Percentiles rank a stretch among this genome's conserved stretches.
These are phyloP conservation scores for Andricus grossulariae DNA, from an alignment of 1,140 invertebrate genomes.

Conservation along the genomic window DNA sequence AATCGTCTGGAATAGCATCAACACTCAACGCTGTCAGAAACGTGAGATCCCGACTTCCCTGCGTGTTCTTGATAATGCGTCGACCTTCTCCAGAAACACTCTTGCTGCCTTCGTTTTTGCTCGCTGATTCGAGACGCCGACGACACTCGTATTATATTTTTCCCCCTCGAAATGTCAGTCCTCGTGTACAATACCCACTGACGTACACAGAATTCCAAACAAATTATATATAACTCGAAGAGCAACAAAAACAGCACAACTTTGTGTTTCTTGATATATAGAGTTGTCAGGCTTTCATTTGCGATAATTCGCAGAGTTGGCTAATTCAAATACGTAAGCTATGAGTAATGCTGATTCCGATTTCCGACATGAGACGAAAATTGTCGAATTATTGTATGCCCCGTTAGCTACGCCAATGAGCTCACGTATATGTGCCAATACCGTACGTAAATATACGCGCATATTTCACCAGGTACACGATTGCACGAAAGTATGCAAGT, in stretches of 20 bases:
- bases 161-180: background rate
- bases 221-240: too few species aligned
- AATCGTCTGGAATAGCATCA: conserved; percentile 3
- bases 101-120: conserved; percentile 59
- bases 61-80: conserved; percentile 47
- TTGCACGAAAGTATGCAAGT: conserved; percentile 22
- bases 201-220: too few species aligned
- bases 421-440: conserved; percentile 14
- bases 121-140: conserved; percentile 50
- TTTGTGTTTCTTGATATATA: too few species aligned
- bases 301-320: too few species aligned
- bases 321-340: too few species aligned
- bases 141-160: conserved; percentile 25
- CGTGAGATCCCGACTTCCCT: background rate
- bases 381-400: background rate
- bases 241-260: too few species aligned
- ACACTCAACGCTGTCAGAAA: background rate
- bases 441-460: background rate
- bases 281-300: too few species aligned
- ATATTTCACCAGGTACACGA: conserved; percentile 26
- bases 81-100: conserved; percentile 59
- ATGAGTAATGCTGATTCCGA: too few species aligned
- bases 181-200: conserved; percentile 3
- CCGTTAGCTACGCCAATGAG: background rate
- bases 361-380: too few species aligned